Percentiles rank a stretch among this genome's conserved stretches.
Evolutionary conservation across 2,113 vertebrate genomes (phyloP).

Genomic region (Lepus europaeus): DNA sequence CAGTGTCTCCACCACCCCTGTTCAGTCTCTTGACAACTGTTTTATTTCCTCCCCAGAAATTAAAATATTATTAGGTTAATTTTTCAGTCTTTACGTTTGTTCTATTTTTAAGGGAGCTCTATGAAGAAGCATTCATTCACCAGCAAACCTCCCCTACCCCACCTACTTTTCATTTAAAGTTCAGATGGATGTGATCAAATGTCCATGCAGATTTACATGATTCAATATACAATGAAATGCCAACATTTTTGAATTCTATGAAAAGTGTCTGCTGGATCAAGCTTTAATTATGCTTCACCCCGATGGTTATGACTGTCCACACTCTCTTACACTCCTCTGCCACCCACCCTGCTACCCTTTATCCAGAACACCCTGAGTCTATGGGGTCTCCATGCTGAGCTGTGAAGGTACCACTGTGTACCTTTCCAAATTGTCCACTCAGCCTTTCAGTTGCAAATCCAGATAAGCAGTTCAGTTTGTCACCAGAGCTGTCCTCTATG

Average conservation of each 20-base stretch:
- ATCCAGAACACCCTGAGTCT: not conserved
- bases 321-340: not conserved
- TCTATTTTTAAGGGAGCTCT: constrained; percentile 51
- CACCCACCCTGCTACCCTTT: constrained; percentile 51
- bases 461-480: not conserved
- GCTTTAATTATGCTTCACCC: constrained; percentile 58
- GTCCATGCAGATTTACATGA: not conserved
- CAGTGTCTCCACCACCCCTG: constrained; percentile 45
- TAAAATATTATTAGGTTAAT: not conserved
- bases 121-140: constrained; percentile 34
- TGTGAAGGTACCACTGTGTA: not conserved
- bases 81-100: constrained; percentile 48
- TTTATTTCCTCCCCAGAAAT: not conserved
- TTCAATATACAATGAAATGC: constrained; percentile 4
- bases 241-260: not conserved
- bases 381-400: not conserved
- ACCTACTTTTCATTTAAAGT: constrained; percentile 11
- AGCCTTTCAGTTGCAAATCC: constrained; percentile 31
- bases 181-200: constrained; percentile 34
- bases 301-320: not conserved
- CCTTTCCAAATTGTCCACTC: constrained; percentile 48
- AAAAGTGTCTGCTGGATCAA: not conserved
- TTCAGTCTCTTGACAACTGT: constrained; percentile 4
- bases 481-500: not conserved
- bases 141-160: too few species aligned